These are phyloP conservation scores for Pandion haliaetus DNA, from an alignment of 2,113 vertebrate genomes.

Conservation along the genomic window DNA sequence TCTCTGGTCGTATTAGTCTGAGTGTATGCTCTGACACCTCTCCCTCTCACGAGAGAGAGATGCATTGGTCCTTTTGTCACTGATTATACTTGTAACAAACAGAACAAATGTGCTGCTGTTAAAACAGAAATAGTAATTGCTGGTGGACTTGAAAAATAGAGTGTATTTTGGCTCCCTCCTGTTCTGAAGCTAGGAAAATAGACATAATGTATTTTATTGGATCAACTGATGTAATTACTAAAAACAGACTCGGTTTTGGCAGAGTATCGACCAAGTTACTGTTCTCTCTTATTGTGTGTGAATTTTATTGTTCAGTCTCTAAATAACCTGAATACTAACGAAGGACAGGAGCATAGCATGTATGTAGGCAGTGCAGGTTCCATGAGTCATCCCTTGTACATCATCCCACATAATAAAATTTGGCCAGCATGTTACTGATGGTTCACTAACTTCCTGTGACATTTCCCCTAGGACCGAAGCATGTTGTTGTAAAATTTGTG, in stretches of 20 bases:
- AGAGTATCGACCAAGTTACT: not conserved
- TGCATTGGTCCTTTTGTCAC: not conserved
- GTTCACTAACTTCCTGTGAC: not conserved
- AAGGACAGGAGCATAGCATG: not conserved
- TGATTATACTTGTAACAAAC: not conserved
- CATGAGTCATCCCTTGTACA: not conserved
- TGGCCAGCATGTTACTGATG: not conserved
- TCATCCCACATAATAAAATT: not conserved
- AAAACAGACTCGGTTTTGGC: not conserved
- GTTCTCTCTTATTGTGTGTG: not conserved
- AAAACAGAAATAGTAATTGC: not conserved
- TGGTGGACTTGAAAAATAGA: not conserved
- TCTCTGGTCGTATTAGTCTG: not conserved
- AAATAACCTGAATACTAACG: not conserved
- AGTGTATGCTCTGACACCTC: not conserved
- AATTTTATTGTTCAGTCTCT: not conserved
- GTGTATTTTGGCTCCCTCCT: not conserved
- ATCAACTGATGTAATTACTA: not conserved
- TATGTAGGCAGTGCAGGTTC: not conserved
- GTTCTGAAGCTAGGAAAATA: not conserved
- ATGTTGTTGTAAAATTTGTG: conserved; percentile 89
- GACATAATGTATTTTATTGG: not conserved
- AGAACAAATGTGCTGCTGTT: not conserved
- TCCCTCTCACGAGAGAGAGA: not conserved
- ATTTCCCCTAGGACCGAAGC: conserved; percentile 85